Evolutionary conservation across 2,888 invertebrate species (phyloP), one percentile per base, ranked within the genome.

Genomic region (Eilema depressum): DNA sequence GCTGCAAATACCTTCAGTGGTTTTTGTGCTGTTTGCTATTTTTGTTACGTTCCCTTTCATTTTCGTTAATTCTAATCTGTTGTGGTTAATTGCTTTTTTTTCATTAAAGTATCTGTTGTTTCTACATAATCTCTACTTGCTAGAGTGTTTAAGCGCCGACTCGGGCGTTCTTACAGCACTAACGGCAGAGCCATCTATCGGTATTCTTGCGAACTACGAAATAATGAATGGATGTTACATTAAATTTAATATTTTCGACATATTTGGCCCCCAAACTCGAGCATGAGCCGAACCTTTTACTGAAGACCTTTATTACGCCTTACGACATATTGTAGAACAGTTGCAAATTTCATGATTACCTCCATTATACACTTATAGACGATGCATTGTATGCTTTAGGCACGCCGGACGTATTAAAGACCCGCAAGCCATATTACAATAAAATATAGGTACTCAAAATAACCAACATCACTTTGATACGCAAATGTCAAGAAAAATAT

Each of bases 321-420:
- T 63, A 26, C 63, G 20, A 63, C 63, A 63, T 63, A 25, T 20
- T 20, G 20, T 63, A 26, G 14, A 41, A 41, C 41, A 20, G 25
- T 63, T 63, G 26, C 41, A 41, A 63, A 63, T 63, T 25, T 41
- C 10, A 20, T 26, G 20, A 41, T 63, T 63, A 63, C 41, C n/a
- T 10, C n/a, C 47, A 5, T 26, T 11, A 20, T 63, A 41, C 25
- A 63, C 26, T 26, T 41, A 17, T n/a, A n/a, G n/a, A n/a, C 8
- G 53, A n/a, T n/a, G 53, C 53, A n/a, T 2, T 53, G 10, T 53
- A 37, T 3, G 37, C 12, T 12, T 10, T 37, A n/a, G 20, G n/a
- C 8, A 53, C 47, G 20, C 20, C 47, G 47, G 7, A 20, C 47
- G 47, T 47, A 41, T 25, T 25, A 25, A 23, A 23, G 63, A 63